These are phyloP conservation scores for Sebastes fasciatus DNA, from an alignment of 2,113 vertebrate species.

Conservation along the genomic window DNA sequence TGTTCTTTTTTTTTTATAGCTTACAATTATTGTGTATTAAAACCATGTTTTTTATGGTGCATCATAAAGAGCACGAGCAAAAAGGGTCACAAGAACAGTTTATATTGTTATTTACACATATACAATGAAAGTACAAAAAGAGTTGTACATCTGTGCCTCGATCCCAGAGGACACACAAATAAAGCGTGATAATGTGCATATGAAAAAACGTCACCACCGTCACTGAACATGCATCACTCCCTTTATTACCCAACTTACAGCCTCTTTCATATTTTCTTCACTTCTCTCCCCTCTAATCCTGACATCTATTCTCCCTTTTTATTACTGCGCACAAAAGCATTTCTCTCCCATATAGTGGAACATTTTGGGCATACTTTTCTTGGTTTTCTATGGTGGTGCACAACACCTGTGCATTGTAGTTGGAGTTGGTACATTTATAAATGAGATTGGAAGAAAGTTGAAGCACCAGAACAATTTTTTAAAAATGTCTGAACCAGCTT, in stretches of 20 bases:
- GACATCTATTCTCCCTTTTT: constrained; percentile 41
- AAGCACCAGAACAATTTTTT: constrained; percentile 18
- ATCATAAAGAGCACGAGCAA: constrained; percentile 44
- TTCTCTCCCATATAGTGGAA: constrained; percentile 26
- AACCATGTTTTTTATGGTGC: constrained; percentile 39
- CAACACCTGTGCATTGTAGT: constrained; percentile 19
- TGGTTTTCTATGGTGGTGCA: constrained; percentile 5
- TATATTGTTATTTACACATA: constrained; percentile 79
- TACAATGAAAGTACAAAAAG: constrained; percentile 77
- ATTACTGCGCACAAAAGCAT: constrained; percentile 38
- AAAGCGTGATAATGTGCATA: constrained; percentile 70
- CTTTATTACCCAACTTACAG: constrained; percentile 59
- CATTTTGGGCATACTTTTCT: constrained; percentile 29
- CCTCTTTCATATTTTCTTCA: constrained; percentile 45
- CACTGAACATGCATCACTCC: constrained; percentile 76
- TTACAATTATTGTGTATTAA: constrained; percentile 40
- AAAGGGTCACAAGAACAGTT: constrained; percentile 68
- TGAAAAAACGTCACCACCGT: constrained; percentile 66
- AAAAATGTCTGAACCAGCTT: constrained; percentile 5
- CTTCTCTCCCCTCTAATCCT: constrained; percentile 34
- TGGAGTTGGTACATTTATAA: constrained; percentile 19
- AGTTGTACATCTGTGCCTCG: constrained; percentile 46
- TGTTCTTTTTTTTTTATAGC: neutral
- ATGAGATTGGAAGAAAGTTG: constrained; percentile 30
- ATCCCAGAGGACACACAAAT: constrained; percentile 59